Conservation (phyloP, 2,888 invertebrate genomes). For the Tuberolachnus salignus region DNA sequence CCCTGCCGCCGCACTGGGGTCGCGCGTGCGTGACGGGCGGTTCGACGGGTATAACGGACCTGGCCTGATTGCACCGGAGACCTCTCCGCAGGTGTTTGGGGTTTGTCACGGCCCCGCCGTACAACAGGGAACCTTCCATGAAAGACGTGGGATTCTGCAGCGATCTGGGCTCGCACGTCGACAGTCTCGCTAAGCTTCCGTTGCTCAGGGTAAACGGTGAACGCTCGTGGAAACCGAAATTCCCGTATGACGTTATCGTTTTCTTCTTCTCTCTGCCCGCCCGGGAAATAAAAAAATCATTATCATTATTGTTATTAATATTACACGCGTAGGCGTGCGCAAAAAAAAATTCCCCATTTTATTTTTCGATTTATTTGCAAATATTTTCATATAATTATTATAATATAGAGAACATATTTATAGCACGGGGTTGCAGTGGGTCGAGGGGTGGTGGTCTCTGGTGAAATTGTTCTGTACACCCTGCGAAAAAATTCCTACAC, state of each 20-base stretch:
- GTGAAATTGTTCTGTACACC: too few relatives aligned
- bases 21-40: neutral
- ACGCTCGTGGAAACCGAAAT: conserved; percentile 49
- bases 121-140: conserved; percentile 59
- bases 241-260: conserved; percentile 22
- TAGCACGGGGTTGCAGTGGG: too few relatives aligned
- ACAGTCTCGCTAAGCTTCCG: conserved; percentile 60
- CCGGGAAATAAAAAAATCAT: neutral
- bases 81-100: conserved; percentile 39
- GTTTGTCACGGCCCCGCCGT: conserved; percentile 40
- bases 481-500: too few relatives aligned
- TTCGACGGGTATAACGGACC: conserved; percentile 31
- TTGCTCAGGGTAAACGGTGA: conserved; percentile 55
- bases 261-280: conserved; percentile 18
- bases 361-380: neutral
- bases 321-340: neutral
- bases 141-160: conserved; percentile 60
- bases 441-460: too few relatives aligned
- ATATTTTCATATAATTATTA: too few relatives aligned
- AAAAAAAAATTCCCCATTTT: neutral
- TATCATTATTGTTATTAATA: too few relatives aligned
- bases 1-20: neutral
- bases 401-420: too few relatives aligned
- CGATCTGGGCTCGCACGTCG: conserved; percentile 60
- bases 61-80: conserved; percentile 32